These are phyloP conservation scores for Kryptolebias marmoratus DNA, from an alignment of 2,113 vertebrate genomes.

Conservation along the genomic window DNA sequence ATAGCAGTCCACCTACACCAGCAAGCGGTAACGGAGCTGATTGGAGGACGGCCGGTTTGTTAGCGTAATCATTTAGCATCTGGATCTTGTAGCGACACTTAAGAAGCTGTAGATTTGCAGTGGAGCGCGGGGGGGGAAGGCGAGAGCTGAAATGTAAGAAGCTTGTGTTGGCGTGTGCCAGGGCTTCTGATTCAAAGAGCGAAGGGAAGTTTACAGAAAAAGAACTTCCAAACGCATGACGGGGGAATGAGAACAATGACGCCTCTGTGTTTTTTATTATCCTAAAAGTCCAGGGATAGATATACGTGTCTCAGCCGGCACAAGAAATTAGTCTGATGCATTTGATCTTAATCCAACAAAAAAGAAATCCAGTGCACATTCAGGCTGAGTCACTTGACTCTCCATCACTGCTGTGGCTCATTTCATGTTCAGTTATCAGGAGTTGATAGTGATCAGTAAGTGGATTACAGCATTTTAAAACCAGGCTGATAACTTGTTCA, in stretches of 20 bases:
- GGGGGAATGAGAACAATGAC: background rate
- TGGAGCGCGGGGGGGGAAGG: conserved; percentile 30
- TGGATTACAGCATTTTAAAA: background rate
- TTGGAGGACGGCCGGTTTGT: conserved; percentile 58
- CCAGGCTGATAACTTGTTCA: background rate
- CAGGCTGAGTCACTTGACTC: background rate
- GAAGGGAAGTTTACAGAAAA: background rate
- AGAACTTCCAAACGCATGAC: conserved; percentile 8
- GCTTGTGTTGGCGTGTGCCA: conserved; percentile 61
- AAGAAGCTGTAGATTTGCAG: conserved; percentile 70
- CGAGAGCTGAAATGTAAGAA: conserved; percentile 57
- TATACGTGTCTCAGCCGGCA: background rate
- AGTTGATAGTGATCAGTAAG: background rate
- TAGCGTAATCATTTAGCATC: conserved; percentile 66
- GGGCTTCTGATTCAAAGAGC: conserved; percentile 18
- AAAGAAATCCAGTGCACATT: background rate
- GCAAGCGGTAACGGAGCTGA: conserved; percentile 25
- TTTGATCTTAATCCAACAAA: background rate
- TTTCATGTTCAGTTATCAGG: background rate
- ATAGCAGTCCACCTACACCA: conserved; percentile 49
- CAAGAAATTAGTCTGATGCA: background rate
- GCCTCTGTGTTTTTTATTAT: background rate
- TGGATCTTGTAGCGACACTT: conserved; percentile 68
- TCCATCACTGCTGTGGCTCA: background rate
- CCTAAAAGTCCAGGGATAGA: background rate